Evolutionary conservation across 2,888 invertebrate genomes (phyloP).

Genomic region (Oscheius sp.): DNA sequence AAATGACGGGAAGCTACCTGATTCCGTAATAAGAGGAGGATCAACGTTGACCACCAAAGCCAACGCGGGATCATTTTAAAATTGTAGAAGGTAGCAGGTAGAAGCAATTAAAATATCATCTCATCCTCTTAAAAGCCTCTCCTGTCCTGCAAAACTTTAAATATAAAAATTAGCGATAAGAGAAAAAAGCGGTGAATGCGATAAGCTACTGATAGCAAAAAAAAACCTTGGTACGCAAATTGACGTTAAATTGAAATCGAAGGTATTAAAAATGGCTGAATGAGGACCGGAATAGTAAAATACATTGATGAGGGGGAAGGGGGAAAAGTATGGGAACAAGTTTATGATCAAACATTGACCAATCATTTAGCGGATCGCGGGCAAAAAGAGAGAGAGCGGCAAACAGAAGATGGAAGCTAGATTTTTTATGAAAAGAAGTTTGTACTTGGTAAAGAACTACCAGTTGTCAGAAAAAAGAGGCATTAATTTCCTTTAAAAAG

Average conservation of each 20-base stretch:
- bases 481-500: too few relatives aligned
- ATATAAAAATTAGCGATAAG: neutral
- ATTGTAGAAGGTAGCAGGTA: neutral
- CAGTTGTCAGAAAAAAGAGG: neutral
- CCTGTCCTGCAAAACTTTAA: neutral
- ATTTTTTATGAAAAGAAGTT: too few relatives aligned
- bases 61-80: conserved; percentile 26
- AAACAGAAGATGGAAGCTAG: too few relatives aligned
- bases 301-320: too few relatives aligned
- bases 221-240: neutral
- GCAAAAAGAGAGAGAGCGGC: too few relatives aligned
- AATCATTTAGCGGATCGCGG: neutral
- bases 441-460: neutral
- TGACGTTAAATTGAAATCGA: neutral
- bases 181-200: neutral
- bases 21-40: conserved; percentile 16
- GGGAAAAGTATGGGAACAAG: neutral
- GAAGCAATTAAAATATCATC: conserved; percentile 4
- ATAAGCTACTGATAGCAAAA: neutral
- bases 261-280: neutral
- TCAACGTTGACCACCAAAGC: conserved; percentile 36
- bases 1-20: conserved; percentile 6
- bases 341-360: neutral
- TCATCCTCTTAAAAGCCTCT: neutral
- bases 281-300: neutral